Conservation (phyloP, 1,140 invertebrate genomes). For the Drosophila melanogaster region Release_6_plus_ISO1_MT NT_033777.3:24284001-24284500, state of each 20-base stretch:
- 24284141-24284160: conserved; percentile 25
- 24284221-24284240: conserved; percentile 41
- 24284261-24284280: conserved; percentile 35
- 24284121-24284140: conserved; percentile 43
- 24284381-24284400: conserved; percentile 26
- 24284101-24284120: conserved; percentile 52
- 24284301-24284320: conserved; percentile 19
- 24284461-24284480: conserved; percentile 14
- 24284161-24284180: conserved; percentile 2
- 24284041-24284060: background rate
- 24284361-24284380: conserved; percentile 9
- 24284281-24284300: conserved; percentile 40
- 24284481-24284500: conserved; percentile 2
- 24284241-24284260: conserved; percentile 46
- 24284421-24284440: conserved; percentile 62
- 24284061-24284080: background rate
- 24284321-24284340: conserved; percentile 1
- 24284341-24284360: background rate
- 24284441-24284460: conserved; percentile 6
- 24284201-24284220: conserved; percentile 32
- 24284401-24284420: conserved; percentile 29
- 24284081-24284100: conserved; percentile 30
- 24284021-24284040: conserved; percentile 42
- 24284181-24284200: conserved; percentile 50
- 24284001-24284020: conserved; percentile 33